These are phyloP conservation scores for Pachycephus smyrnensis DNA, from an alignment of 2,888 invertebrate genomes.

Conservation along the genomic window DNA sequence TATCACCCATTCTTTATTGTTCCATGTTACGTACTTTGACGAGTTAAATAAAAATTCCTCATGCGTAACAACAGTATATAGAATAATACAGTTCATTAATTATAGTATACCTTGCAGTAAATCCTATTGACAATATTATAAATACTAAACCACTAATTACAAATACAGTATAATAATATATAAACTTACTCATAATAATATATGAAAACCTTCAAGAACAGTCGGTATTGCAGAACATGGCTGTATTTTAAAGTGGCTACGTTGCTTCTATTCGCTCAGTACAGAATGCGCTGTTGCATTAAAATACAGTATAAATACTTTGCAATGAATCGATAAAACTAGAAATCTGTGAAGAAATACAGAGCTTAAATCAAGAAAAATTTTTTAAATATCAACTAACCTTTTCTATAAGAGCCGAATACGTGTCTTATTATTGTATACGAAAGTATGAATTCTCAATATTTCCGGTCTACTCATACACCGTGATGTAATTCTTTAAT, in stretches of 20 bases:
- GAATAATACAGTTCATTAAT: too few species aligned
- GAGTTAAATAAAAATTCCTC: too few species aligned
- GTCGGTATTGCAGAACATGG: not conserved
- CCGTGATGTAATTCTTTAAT: not conserved
- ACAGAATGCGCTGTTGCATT: not conserved
- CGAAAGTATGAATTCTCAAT: not conserved
- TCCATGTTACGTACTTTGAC: too few species aligned
- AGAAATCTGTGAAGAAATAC: not conserved
- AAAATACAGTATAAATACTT: not conserved
- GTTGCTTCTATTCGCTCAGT: not conserved
- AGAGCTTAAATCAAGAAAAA: not conserved
- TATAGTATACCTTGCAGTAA: too few species aligned
- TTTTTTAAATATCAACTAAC: not conserved
- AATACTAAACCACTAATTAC: too few species aligned
- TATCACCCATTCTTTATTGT: too few species aligned
- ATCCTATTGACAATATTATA: too few species aligned
- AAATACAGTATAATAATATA: too few species aligned
- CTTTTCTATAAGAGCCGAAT: not conserved
- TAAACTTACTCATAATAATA: too few species aligned
- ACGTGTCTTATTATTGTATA: not conserved
- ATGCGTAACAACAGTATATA: too few species aligned
- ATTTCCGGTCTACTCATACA: not conserved
- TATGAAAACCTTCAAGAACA: not conserved
- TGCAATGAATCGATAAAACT: not conserved
- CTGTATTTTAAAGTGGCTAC: not conserved